A percentile compares a stretch with the other conserved stretches of the same genome.
phyloP scores from a whole-genome alignment of 2,113 vertebrate species.

The Eubucco bourcierii region DNA sequence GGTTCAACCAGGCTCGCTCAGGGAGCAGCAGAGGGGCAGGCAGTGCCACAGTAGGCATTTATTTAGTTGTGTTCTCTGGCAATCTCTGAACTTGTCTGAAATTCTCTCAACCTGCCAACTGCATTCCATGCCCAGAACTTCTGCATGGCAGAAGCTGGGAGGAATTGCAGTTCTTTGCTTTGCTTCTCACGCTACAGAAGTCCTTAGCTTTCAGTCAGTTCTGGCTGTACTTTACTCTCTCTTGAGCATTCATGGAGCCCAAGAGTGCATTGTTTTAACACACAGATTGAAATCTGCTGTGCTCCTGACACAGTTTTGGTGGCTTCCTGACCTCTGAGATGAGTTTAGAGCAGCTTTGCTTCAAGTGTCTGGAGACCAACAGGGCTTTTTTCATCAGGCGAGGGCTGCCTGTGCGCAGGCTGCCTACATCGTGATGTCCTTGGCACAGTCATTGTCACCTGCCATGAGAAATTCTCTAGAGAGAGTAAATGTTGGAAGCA shows the following conservation, averaged over 20 bases:
- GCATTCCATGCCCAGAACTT: neutral
- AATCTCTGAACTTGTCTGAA: neutral
- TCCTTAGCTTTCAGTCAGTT: neutral
- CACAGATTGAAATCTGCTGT: neutral
- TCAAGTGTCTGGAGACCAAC: neutral
- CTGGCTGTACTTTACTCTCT: neutral
- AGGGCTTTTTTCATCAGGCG: neutral
- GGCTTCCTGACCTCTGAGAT: neutral
- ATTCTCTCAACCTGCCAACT: neutral
- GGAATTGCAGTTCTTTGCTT: neutral
- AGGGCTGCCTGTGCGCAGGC: neutral
- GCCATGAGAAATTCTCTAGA: neutral
- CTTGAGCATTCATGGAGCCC: neutral
- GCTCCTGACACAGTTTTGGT: neutral
- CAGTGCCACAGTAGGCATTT: neutral
- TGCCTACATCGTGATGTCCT: neutral
- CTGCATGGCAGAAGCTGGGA: neutral
- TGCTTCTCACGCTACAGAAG: neutral
- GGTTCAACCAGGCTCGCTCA: neutral
- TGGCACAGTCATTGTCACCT: neutral
- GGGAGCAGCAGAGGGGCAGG: neutral
- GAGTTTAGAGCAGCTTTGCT: neutral
- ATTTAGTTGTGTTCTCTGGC: neutral
- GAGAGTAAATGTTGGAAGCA: neutral
- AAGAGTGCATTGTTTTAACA: neutral